A percentile compares a stretch with the other conserved stretches of the same genome.
These are phyloP conservation scores for Theretra japonica DNA, from an alignment of 2,888 invertebrate species.

Conservation along the genomic window DNA sequence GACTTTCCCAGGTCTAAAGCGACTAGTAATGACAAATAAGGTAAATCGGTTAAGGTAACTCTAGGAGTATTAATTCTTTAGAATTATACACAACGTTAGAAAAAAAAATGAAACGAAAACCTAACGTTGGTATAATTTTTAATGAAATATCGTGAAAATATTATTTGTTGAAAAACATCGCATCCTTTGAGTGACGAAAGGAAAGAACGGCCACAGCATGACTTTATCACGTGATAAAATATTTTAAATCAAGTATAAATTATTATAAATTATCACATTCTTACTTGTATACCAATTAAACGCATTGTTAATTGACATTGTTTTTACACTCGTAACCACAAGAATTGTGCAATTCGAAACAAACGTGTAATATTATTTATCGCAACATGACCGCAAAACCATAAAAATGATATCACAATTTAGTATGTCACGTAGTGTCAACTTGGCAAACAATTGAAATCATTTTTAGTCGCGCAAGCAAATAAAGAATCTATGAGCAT, in stretches of 20 bases:
- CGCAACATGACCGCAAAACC: constrained; percentile 2
- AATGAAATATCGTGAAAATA: no score
- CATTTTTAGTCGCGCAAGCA: not conserved
- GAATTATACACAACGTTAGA: no score
- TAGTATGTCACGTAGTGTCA: not conserved
- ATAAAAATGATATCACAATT: constrained; percentile 5
- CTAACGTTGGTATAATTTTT: no score
- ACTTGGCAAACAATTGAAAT: not conserved
- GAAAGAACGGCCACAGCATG: not conserved
- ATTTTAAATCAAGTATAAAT: not conserved
- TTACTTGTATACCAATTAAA: not conserved
- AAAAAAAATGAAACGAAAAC: no score
- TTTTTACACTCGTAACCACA: not conserved
- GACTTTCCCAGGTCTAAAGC: no score
- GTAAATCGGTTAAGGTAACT: no score
- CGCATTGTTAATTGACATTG: not conserved
- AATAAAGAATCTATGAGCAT: not conserved
- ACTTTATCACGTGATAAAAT: not conserved
- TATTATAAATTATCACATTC: not conserved
- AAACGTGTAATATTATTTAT: constrained; percentile 19
- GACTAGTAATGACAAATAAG: no score
- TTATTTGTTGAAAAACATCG: no score
- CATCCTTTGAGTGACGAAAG: no score
- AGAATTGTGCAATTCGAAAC: constrained; percentile 11
- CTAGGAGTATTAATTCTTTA: no score